Conservation (phyloP, 1,140 invertebrate genomes). For the Daktulosphaira vitifoliae region DNA sequence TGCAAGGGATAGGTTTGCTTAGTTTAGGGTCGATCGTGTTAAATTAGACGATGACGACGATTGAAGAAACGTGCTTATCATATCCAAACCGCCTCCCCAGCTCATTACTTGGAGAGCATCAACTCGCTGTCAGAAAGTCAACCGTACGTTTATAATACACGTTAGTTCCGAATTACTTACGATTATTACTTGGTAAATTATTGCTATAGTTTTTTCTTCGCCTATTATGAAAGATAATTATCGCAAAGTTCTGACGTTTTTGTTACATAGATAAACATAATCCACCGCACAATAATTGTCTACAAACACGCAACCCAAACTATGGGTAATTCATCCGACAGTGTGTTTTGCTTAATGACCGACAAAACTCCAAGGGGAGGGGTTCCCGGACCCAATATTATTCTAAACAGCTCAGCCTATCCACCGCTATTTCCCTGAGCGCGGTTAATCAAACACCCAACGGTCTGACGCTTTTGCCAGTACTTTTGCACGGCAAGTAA, state of each 20-base stretch:
- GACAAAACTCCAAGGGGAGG: background rate
- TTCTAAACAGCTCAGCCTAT: background rate
- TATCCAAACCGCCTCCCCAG: background rate
- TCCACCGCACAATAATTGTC: background rate
- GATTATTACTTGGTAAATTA: no score
- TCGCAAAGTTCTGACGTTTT: background rate
- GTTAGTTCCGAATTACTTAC: no score
- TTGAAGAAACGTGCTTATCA: conserved; percentile 11
- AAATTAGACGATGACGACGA: background rate
- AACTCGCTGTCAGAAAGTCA: no score
- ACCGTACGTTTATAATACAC: no score
- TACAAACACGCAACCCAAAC: background rate
- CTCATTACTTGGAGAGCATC: no score
- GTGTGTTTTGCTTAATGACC: conserved; percentile 8
- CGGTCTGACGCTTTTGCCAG: background rate
- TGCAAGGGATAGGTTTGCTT: background rate
- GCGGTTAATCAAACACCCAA: background rate
- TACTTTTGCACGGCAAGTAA: background rate
- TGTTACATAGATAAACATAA: background rate
- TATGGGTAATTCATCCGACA: background rate
- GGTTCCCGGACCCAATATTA: no score
- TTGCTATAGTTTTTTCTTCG: no score
- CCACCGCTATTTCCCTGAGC: background rate
- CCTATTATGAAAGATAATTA: no score
- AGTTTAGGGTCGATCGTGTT: background rate